Evolutionary conservation across 2,888 invertebrate genomes (phyloP).

Genomic region (Caenorhabditis parvicauda): DNA sequence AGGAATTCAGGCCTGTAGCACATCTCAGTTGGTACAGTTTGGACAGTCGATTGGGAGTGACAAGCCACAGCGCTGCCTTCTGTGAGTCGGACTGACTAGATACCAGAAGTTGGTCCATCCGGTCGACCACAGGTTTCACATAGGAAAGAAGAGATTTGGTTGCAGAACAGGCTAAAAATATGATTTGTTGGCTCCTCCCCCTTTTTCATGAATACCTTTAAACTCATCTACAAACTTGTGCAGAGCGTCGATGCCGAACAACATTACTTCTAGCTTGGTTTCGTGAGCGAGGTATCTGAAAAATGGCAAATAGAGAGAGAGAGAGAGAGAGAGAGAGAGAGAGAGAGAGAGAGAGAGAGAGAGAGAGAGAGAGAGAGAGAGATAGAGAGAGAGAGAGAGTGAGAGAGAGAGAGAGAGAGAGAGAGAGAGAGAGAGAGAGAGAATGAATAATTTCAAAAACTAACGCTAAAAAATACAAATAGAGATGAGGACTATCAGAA

Average conservation of each 20-base stretch:
- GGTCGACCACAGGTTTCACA: slow-evolving; percentile 49
- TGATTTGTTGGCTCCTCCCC: background rate
- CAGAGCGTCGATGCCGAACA: slow-evolving; percentile 56
- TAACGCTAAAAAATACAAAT: slow-evolving; percentile 43
- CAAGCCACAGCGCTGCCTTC: slow-evolving; percentile 56
- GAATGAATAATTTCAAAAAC: background rate
- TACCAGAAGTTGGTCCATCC: slow-evolving; percentile 48
- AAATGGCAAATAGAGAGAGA: slow-evolving; percentile 10
- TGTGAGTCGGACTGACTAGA: slow-evolving; percentile 47
- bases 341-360: background rate
- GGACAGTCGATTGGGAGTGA: slow-evolving; percentile 49
- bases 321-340: background rate
- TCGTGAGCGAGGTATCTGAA: slow-evolving; percentile 53
- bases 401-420: background rate
- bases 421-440: no score
- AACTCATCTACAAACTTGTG: slow-evolving; percentile 49
- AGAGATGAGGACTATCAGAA: slow-evolving; percentile 54
- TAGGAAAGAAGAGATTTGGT: slow-evolving; percentile 46
- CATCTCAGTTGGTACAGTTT: slow-evolving; percentile 60
- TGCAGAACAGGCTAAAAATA: slow-evolving; percentile 14
- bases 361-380: no score
- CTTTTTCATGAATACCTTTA: slow-evolving; percentile 36
- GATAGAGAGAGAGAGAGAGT: no score
- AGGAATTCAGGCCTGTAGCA: slow-evolving; percentile 50
- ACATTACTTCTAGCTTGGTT: slow-evolving; percentile 51